Evolutionary conservation across 2,888 invertebrate species (phyloP).

Genomic region (Aphelenchoides bicaudatus): DNA sequence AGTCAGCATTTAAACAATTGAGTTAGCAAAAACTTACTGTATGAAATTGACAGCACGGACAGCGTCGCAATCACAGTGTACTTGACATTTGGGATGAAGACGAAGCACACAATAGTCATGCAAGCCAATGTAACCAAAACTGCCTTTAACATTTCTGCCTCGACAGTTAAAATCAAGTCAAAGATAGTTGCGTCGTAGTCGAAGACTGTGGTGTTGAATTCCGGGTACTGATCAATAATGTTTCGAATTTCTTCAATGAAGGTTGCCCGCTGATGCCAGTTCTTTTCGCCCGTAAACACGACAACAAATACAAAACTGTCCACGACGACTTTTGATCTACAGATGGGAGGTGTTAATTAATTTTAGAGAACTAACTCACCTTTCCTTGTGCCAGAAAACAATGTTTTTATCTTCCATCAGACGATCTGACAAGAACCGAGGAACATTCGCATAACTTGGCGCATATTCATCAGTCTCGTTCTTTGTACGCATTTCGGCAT

Average conservation of each 20-base stretch:
- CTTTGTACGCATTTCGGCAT: conserved; percentile 13
- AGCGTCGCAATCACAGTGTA: conserved; percentile 45
- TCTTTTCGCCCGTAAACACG: conserved; percentile 37
- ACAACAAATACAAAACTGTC: conserved; percentile 47
- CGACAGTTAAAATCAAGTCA: conserved; percentile 54
- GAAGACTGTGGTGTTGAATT: conserved; percentile 47
- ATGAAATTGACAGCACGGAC: conserved; percentile 51
- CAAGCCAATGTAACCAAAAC: conserved; percentile 50
- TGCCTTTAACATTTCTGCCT: conserved; percentile 50
- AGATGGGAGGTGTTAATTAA: conserved; percentile 21
- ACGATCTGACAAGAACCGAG: conserved; percentile 34
- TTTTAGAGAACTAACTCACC: conserved; percentile 11
- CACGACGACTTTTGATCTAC: conserved; percentile 33
- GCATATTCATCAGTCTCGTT: conserved; percentile 5
- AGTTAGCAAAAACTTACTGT: conserved; percentile 36
- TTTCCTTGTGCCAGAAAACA: conserved; percentile 34
- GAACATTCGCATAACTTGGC: conserved; percentile 28
- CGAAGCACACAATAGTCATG: conserved; percentile 52
- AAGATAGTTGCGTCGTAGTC: conserved; percentile 58
- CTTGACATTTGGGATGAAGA: conserved; percentile 46
- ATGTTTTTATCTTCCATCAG: conserved; percentile 38
- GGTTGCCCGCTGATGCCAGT: conserved; percentile 47
- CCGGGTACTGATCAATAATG: conserved; percentile 43
- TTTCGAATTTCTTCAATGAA: conserved; percentile 39
- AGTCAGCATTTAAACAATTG: neutral